phyloP scores from a whole-genome alignment of 2,113 vertebrate species.

The Sinosuthora webbiana region DNA sequence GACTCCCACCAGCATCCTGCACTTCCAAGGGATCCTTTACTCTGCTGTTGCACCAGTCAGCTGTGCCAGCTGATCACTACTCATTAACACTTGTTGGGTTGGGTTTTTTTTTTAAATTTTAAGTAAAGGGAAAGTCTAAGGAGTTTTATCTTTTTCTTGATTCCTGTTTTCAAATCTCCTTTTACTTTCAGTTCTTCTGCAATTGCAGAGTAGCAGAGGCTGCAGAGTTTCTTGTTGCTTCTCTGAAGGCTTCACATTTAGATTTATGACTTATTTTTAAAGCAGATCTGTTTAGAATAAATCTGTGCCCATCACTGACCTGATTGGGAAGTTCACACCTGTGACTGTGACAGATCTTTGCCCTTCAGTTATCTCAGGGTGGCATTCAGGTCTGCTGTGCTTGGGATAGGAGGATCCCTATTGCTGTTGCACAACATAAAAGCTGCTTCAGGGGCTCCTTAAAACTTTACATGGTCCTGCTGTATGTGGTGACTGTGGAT shows the following conservation, averaged over 20 bases:
- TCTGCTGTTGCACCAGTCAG: not conserved
- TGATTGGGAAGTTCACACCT: not conserved
- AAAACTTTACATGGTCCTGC: not conserved
- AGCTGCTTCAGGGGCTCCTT: not conserved
- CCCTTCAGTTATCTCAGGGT: not conserved
- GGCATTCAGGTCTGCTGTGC: no score
- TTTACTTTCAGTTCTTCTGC: slow-evolving; percentile 38
- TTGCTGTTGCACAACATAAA: not conserved
- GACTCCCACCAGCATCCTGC: not conserved
- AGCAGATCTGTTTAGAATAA: not conserved
- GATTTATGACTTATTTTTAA: not conserved
- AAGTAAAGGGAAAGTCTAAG: not conserved
- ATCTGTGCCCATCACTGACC: not conserved
- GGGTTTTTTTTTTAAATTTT: not conserved
- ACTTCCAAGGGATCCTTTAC: not conserved
- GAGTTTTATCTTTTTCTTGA: not conserved
- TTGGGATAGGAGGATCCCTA: not conserved
- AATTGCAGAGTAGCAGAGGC: not conserved
- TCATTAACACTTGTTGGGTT: not conserved
- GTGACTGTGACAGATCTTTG: not conserved
- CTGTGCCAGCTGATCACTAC: not conserved
- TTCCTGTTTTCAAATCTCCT: slow-evolving; percentile 12
- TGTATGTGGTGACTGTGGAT: not conserved
- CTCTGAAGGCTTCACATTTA: not conserved
- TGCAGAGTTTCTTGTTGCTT: not conserved